phyloP scores from a whole-genome alignment of 1,140 invertebrate species.

The Achatina immaculata region DNA sequence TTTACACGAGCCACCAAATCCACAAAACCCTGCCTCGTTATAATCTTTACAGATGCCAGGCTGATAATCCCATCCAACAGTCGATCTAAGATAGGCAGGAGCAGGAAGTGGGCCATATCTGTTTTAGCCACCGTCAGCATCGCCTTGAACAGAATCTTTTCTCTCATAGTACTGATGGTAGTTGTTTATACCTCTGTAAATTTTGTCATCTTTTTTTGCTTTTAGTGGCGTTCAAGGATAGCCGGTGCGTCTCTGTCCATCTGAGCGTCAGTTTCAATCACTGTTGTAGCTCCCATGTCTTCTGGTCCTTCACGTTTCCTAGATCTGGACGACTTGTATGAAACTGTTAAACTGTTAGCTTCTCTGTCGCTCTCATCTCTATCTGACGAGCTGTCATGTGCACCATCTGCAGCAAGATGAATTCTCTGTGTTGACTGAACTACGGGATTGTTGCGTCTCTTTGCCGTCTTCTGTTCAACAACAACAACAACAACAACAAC shows the following conservation, averaged over 20 bases:
- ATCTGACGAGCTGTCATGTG: constrained; percentile 48
- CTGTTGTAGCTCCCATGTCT: constrained; percentile 89
- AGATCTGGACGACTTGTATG: constrained; percentile 55
- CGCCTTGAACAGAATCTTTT: constrained; percentile 84
- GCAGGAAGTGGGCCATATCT: constrained; percentile 93
- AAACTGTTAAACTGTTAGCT: constrained; percentile 42
- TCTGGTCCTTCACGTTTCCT: constrained; percentile 76
- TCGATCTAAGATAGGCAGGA: constrained; percentile 92
- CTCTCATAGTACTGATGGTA: constrained; percentile 95
- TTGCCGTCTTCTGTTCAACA: constrained; percentile 62
- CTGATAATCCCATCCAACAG: constrained; percentile 99
- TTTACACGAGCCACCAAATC: constrained; percentile 98
- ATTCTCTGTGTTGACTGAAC: constrained; percentile 66
- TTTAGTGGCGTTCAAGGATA: constrained; percentile 93
- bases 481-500: constrained; percentile 69
- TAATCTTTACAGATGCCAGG: constrained; percentile 99
- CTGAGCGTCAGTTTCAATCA: constrained; percentile 92
- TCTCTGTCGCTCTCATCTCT: constrained; percentile 47
- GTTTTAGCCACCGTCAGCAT: constrained; percentile 78
- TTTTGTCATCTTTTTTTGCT: constrained; percentile 93
- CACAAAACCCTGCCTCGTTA: constrained; percentile 99
- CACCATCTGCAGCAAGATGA: constrained; percentile 34
- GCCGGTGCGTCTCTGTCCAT: constrained; percentile 92
- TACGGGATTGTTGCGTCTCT: constrained; percentile 62
- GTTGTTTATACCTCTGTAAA: constrained; percentile 95